These are phyloP conservation scores for Bolborhynchus lineola DNA, from an alignment of 2,113 vertebrate genomes.

Conservation along the genomic window DNA sequence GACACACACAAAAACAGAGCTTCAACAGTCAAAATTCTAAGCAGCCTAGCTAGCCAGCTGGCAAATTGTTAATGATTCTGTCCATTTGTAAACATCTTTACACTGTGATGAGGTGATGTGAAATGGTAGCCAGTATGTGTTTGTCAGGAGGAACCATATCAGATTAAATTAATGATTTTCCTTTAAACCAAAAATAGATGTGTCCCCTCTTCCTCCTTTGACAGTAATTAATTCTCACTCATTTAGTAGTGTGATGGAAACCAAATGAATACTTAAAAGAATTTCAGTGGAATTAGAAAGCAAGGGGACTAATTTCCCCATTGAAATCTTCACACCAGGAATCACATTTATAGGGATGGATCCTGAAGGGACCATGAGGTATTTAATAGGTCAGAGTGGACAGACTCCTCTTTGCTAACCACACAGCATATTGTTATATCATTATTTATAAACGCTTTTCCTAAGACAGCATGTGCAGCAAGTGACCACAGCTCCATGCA, in stretches of 20 bases:
- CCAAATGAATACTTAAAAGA: background rate
- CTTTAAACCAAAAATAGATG: background rate
- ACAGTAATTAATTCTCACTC: background rate
- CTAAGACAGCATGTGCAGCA: background rate
- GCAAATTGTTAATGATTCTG: background rate
- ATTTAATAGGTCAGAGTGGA: background rate
- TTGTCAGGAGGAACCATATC: background rate
- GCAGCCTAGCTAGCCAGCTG: background rate
- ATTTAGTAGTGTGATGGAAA: background rate
- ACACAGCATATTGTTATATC: background rate
- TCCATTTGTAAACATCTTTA: conserved; percentile 24
- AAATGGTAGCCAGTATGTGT: background rate
- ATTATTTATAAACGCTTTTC: background rate
- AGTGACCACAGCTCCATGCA: background rate
- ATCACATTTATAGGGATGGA: background rate
- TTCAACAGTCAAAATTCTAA: background rate
- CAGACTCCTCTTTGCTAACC: background rate
- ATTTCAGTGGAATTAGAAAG: background rate
- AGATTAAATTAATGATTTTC: conserved; percentile 16
- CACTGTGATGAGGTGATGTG: background rate
- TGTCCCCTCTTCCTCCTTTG: background rate
- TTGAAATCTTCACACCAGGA: background rate
- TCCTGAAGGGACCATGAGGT: background rate
- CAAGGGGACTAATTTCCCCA: background rate
- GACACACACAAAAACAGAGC: background rate